Conservation (phyloP, 2,888 invertebrate species). For the Dyspetes luteomarginatus region DNA sequence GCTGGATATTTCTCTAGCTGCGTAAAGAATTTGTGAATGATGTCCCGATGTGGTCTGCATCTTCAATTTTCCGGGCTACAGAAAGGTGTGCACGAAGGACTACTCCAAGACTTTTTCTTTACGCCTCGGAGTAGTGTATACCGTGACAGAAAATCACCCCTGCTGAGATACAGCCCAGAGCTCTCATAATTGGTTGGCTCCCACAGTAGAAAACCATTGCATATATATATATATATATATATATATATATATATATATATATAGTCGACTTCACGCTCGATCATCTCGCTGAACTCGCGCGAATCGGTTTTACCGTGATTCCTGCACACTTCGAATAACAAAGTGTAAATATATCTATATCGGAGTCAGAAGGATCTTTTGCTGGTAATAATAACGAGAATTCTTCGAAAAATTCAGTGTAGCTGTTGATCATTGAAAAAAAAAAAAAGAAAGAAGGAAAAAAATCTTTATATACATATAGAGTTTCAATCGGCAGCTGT, state of each 20-base stretch:
- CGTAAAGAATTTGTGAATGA: constrained; percentile 48
- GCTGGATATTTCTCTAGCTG: constrained; percentile 4
- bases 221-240: constrained; percentile 17
- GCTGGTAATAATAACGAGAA: constrained; percentile 42
- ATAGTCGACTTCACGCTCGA: constrained; percentile 58
- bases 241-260: not conserved
- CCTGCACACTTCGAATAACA: constrained; percentile 37
- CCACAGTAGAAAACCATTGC: constrained; percentile 22
- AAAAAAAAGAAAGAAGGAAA: not conserved
- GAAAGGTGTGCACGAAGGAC: constrained; percentile 13
- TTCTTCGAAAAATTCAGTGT: constrained; percentile 44
- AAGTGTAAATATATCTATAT: not conserved
- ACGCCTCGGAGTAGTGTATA: not conserved
- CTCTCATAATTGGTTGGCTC: constrained; percentile 40
- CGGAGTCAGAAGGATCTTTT: constrained; percentile 19
- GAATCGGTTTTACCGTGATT: constrained; percentile 58
- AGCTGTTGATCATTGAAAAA: constrained; percentile 3
- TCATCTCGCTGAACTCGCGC: constrained; percentile 41
- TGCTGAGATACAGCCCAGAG: constrained; percentile 41
- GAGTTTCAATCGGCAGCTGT: constrained; percentile 48
- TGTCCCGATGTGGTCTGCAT: not conserved
- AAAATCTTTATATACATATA: not conserved
- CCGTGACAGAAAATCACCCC: constrained; percentile 54
- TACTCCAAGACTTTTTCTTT: constrained; percentile 34
- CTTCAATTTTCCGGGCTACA: not conserved